Evolutionary conservation across 2,113 vertebrate genomes (phyloP).

Genomic region (Onychostruthus taczanowskii): DNA sequence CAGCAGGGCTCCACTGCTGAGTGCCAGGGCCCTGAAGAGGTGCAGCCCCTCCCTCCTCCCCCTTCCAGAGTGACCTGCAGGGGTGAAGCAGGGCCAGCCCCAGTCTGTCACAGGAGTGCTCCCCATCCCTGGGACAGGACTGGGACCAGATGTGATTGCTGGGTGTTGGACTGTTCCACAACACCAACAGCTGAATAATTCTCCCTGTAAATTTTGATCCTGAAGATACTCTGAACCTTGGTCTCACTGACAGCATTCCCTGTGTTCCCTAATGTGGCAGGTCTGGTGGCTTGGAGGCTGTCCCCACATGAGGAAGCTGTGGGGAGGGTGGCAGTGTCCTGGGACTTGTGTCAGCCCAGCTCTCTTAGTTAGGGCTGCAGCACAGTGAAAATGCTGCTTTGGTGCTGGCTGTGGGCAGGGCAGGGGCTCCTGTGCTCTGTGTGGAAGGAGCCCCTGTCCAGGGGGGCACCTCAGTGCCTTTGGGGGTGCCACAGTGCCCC

Average conservation of each 20-base stretch:
- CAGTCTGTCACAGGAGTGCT: not conserved
- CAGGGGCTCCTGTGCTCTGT: not conserved
- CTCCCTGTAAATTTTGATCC: not conserved
- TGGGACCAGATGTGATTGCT: not conserved
- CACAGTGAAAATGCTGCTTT: fast-evolving
- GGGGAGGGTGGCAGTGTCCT: not conserved
- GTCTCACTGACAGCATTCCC: fast-evolving
- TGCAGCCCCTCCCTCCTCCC: not conserved
- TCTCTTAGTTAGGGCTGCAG: not conserved
- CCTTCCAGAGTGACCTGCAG: not conserved
- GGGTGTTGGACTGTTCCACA: not conserved
- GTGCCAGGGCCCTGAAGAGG: not conserved
- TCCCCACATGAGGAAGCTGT: not conserved
- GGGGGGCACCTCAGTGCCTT: not conserved
- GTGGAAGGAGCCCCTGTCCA: too few relatives aligned
- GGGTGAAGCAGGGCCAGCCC: not conserved
- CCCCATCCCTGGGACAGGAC: not conserved
- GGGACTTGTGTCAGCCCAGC: not conserved
- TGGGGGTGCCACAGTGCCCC: not conserved
- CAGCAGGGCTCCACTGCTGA: not conserved
- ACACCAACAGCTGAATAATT: not conserved
- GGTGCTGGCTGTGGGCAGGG: not conserved
- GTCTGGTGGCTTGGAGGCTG: not conserved
- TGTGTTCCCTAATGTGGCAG: not conserved
- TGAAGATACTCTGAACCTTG: not conserved